Evolutionary conservation across 2,113 vertebrate genomes (phyloP).

Genomic region (Pseudorhombus dupliciocellatus): DNA sequence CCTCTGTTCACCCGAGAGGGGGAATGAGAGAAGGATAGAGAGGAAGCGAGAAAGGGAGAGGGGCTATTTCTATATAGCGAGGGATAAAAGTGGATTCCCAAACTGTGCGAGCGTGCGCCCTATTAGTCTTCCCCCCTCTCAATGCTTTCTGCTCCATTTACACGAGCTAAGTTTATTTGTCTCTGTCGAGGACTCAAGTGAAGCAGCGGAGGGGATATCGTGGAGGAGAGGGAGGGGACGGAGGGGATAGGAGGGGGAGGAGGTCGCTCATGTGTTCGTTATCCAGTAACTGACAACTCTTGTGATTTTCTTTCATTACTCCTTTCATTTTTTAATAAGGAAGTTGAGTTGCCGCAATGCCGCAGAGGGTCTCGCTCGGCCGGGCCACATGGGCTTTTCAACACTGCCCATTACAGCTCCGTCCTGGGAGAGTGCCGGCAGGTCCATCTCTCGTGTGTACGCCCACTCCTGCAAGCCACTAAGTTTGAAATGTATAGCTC

Average conservation of each 20-base stretch:
- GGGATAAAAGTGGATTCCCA: slow-evolving; percentile 66
- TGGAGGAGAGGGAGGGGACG: too few species aligned
- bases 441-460: slow-evolving; percentile 16
- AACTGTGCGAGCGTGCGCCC: slow-evolving; percentile 31
- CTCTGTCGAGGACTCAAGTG: slow-evolving; percentile 41
- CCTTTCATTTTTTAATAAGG: slow-evolving; percentile 7
- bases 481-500: slow-evolving; percentile 19
- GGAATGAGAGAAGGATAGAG: slow-evolving; percentile 19
- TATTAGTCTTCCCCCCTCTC: slow-evolving; percentile 29
- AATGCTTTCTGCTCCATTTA: slow-evolving; percentile 64
- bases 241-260: neutral
- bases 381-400: too few species aligned
- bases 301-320: slow-evolving; percentile 23
- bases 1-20: slow-evolving; percentile 45
- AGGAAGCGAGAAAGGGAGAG: neutral
- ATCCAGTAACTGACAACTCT: slow-evolving; percentile 22
- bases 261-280: slow-evolving; percentile 5
- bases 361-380: slow-evolving; percentile 5
- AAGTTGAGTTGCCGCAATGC: neutral
- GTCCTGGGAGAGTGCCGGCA: slow-evolving; percentile 24
- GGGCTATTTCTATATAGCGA: slow-evolving; percentile 48
- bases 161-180: slow-evolving; percentile 54
- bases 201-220: neutral
- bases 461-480: slow-evolving; percentile 40
- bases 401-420: slow-evolving; percentile 39